Percentiles rank a stretch among this genome's conserved stretches.
Conservation (phyloP, 2,888 invertebrate species). For the Iphiclides podalirius region DNA sequence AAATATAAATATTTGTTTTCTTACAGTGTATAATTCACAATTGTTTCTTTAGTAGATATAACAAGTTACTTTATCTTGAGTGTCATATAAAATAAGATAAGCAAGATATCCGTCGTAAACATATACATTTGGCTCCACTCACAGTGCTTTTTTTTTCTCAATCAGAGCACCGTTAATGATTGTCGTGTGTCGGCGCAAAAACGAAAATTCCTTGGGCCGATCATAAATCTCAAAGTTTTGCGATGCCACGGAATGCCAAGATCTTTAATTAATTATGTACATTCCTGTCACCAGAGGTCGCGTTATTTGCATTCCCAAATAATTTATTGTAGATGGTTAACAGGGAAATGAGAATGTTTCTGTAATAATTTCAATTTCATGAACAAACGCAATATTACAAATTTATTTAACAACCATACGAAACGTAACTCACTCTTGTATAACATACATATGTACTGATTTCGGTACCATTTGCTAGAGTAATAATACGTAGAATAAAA, state of each 20-base stretch:
- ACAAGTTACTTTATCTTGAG: too few species aligned
- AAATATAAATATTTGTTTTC: too few species aligned
- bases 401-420: too few species aligned
- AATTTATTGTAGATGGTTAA: conserved; percentile 3
- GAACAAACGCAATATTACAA: background rate
- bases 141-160: conserved; percentile 21
- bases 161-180: conserved; percentile 47
- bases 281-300: conserved; percentile 55
- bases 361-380: background rate
- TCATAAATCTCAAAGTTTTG: conserved; percentile 64
- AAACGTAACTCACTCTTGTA: too few species aligned
- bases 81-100: too few species aligned
- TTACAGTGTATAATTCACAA: too few species aligned
- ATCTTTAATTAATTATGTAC: conserved; percentile 68
- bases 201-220: conserved; percentile 44
- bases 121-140: too few species aligned
- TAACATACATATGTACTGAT: too few species aligned
- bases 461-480: too few species aligned
- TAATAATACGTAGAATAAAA: too few species aligned
- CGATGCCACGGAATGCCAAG: conserved; percentile 42
- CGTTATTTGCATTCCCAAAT: conserved; percentile 28
- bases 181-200: conserved; percentile 70
- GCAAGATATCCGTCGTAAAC: too few species aligned
- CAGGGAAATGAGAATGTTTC: background rate
- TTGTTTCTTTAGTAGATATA: too few species aligned